A percentile compares a stretch with the other conserved stretches of the same genome.
Evolutionary conservation across 1,140 invertebrate species (phyloP).

Genomic region (Piezodorus guildinii): DNA sequence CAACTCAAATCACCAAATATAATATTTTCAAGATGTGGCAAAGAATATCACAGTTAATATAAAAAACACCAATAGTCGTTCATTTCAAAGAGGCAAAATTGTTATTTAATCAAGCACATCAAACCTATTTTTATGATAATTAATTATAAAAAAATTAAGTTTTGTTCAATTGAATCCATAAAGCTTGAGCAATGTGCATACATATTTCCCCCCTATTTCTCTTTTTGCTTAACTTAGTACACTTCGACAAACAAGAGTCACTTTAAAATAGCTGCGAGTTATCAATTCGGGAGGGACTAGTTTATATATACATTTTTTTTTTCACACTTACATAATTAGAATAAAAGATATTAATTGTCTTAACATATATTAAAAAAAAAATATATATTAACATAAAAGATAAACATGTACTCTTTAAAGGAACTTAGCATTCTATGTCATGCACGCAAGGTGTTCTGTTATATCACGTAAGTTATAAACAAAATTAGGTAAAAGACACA

Average conservation of each 20-base stretch:
- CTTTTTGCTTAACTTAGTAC: background rate
- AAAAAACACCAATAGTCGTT: background rate
- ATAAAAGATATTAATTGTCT: constrained; percentile 1
- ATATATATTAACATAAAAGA: background rate
- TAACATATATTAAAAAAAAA: background rate
- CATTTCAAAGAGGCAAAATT: constrained; percentile 2
- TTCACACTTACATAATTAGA: background rate
- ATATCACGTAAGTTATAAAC: no score
- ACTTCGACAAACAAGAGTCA: background rate
- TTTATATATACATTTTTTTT: background rate
- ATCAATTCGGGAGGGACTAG: constrained; percentile 4
- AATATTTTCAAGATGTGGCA: background rate
- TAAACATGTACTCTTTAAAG: constrained; percentile 2
- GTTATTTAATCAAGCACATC: background rate
- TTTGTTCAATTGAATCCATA: background rate
- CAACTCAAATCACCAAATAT: background rate
- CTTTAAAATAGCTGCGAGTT: constrained; percentile 8
- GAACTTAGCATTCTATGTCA: constrained; percentile 8
- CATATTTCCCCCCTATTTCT: background rate
- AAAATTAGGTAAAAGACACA: no score
- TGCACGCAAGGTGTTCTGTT: constrained; percentile 1
- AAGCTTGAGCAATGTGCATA: constrained; percentile 13
- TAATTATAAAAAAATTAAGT: background rate
- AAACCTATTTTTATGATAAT: background rate
- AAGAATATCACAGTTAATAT: constrained; percentile 9